Evolutionary conservation across 2,113 vertebrate species (phyloP), one percentile per base, ranked within the genome.

Genomic region (Coreoperca whiteheadi): DNA sequence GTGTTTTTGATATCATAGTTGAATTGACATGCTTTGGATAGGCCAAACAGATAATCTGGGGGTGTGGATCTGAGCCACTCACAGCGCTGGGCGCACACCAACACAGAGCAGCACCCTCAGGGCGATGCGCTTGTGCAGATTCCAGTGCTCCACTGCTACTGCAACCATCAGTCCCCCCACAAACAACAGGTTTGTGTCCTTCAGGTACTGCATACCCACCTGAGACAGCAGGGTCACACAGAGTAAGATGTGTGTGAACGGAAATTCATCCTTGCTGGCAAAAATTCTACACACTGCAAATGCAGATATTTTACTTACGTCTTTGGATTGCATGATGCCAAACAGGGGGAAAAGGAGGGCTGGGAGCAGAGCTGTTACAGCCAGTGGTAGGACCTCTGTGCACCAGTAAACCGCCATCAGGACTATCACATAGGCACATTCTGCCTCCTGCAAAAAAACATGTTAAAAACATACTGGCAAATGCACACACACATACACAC

Each of bases 371-470:
- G 98, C 93, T 0, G 98, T 99, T 61, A 98, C 77, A 8, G 98
- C 97, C 91, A 99, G 92, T 0, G 98, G 98, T 39, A 99, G 95
- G 67, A 97, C 97, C 85, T 99, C 98, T 0, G 97, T 97, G 92
- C 98, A 98, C 98, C 98, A 99, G 90, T 96, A 99, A 21, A 96
- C 92, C 1, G 98, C 97, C 98, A 99, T 99, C 89, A 99, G 87
- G 79, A 97, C 80, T 74, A 99, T 96, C 85, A 98, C 88, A 34
- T 97, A 99, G 8, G 94, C 97, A 67, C 98, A 99, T 90, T 89
- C 95, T 92, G 96, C 96, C 86, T 97, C 96, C 98, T 99, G 95
- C 61, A 93, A 23, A 1, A n/a, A 64, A n/a, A 59, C n/a, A 82
- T 25, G 15, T 53, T 53, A 78, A 34, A 18, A 1, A 72, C 41